Base-by-base conservation (phyloP, 2,113 vertebrate genomes). In the Thunnus maccoyii region DNA sequence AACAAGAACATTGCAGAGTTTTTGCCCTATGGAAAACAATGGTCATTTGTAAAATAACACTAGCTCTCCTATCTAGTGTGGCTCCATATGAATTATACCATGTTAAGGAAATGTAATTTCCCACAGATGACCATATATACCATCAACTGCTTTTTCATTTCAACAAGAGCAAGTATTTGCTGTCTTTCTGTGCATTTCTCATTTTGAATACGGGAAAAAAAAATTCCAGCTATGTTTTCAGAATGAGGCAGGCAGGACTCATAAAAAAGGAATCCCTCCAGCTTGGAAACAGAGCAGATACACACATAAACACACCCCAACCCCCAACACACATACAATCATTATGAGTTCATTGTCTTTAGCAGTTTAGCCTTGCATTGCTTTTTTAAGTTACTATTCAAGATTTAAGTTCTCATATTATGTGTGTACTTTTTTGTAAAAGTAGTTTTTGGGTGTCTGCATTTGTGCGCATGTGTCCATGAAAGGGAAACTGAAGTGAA, bases 211-310 rank as follows among this genome's bases (percentile, higher is more conserved):
- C 25, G 46, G 56, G 66, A 41, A 41, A 16, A 18, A 22, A 47
- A 60, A 55, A 85, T 86, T 74, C 71, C 62, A 44, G 72, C 64
- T 74, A 60, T 69, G 47, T 58, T 85, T 77, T 85, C 81, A 85
- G 51, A 78, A 41, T 47, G 70, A 81, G 52, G 52, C 44, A 77
- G 14, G 13, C 61, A 69, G 58, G 54, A 72, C 77, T 86, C 77
- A 84, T 87, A 70, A 86, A 87, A 83, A 47, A 82, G 68, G 46
- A 88, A 89, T 89, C 70, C 51, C 17, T 78, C 36, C 60, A 72
- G 50, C 63, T 60, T 85, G 72, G 71, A 78, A 62, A 86, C 80
- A 81, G 51, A 52, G 48, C 72, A 82, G 51, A 85, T 22, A 82
- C 60, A 63, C 65, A 65, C 27, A 83, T 50, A 67, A 78, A 80